A percentile compares a stretch with the other conserved stretches of the same genome.
Evolutionary conservation across 2,113 vertebrate genomes (phyloP).

Genomic region (Pomatostomus ruficeps): DNA sequence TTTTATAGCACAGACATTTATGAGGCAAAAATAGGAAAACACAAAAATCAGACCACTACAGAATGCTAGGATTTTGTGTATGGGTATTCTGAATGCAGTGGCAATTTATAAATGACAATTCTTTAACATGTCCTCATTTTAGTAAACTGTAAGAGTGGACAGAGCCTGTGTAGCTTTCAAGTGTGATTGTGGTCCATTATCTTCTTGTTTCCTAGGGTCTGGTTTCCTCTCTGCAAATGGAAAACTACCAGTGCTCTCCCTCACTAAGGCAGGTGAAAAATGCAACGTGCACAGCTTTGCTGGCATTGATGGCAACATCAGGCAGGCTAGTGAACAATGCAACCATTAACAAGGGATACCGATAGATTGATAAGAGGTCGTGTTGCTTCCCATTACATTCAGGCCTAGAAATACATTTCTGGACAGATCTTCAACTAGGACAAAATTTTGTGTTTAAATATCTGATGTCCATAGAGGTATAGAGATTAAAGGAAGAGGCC

Average conservation of each 20-base stretch:
- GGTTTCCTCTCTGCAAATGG: not conserved
- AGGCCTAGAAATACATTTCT: not conserved
- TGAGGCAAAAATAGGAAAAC: constrained; percentile 35
- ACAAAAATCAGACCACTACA: constrained; percentile 12
- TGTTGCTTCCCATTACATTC: not conserved
- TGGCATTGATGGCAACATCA: not conserved
- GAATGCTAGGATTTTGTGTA: not conserved
- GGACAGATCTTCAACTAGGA: not conserved
- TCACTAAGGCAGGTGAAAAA: not conserved
- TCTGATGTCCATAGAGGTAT: not conserved
- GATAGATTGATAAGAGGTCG: not conserved
- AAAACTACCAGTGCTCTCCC: not conserved
- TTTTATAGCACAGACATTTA: constrained; percentile 20
- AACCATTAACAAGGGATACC: not conserved
- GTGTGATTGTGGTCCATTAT: not conserved
- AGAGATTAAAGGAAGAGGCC: not conserved
- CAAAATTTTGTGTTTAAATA: not conserved
- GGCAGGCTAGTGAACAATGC: not conserved
- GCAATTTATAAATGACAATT: not conserved
- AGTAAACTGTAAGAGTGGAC: not conserved
- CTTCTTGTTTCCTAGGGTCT: not conserved
- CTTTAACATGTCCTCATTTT: not conserved
- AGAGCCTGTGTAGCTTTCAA: not conserved
- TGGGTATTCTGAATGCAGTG: not conserved
- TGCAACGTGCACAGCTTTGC: not conserved